These are phyloP conservation scores for Muntiacus muntjak DNA, from an alignment of 2,113 vertebrate genomes.

Conservation along the genomic window DNA sequence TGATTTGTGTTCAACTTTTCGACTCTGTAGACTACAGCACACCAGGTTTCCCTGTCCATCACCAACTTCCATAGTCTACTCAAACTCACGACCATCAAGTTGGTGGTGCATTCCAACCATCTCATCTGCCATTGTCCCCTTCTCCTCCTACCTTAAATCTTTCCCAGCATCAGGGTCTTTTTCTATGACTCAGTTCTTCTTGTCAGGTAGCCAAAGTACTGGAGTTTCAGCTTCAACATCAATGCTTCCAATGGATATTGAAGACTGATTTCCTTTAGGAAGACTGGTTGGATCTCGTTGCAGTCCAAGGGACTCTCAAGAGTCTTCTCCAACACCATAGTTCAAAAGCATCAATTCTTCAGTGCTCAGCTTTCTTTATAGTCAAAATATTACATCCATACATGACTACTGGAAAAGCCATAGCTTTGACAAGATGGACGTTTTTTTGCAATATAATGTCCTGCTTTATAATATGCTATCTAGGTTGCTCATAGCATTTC, in stretches of 20 bases:
- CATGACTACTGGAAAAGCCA: not conserved
- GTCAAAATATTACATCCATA: not conserved
- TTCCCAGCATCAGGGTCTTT: not conserved
- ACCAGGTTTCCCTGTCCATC: not conserved
- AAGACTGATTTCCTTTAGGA: not conserved
- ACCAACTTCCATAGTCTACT: not conserved
- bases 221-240: not conserved
- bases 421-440: not conserved
- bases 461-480: not conserved
- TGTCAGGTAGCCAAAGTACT: not conserved
- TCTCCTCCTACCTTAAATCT: not conserved
- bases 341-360: not conserved
- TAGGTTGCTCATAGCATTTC: not conserved
- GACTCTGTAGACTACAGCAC: not conserved
- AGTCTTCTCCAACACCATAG: not conserved
- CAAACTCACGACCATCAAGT: not conserved
- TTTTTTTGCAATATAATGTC: not conserved
- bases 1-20: fast-evolving
- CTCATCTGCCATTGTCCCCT: not conserved
- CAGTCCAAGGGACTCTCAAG: not conserved
- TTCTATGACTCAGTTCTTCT: not conserved
- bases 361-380: not conserved
- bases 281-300: not conserved
- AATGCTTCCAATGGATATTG: not conserved
- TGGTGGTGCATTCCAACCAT: not conserved